phyloP scores from a whole-genome alignment of 2,113 vertebrate species.

The Microcebus ravelobensis region DNA sequence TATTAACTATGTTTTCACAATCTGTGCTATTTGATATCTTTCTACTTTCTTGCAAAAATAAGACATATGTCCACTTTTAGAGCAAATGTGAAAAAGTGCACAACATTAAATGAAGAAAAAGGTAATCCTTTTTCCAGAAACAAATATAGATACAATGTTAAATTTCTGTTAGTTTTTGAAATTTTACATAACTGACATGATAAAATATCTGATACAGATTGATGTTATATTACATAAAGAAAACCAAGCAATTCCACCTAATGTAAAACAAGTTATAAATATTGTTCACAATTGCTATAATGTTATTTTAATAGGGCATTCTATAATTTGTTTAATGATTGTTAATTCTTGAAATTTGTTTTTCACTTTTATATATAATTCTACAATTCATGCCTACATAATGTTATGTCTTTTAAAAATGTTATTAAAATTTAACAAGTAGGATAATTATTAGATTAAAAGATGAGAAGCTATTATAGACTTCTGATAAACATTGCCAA shows the following conservation, averaged over 20 bases:
- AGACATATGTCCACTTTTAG: neutral
- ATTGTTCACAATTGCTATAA: neutral
- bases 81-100: neutral
- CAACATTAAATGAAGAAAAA: neutral
- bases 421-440: neutral
- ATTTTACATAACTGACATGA: neutral
- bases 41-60: neutral
- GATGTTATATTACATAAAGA: neutral
- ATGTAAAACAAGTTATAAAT: neutral
- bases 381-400: neutral
- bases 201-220: neutral
- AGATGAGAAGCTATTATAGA: neutral
- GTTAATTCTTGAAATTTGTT: neutral
- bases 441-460: neutral
- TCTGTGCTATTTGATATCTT: neutral
- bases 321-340: neutral
- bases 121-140: neutral
- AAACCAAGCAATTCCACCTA: neutral
- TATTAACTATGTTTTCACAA: neutral
- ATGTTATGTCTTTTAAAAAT: neutral
- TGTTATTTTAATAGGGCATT: neutral
- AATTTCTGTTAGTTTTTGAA: neutral
- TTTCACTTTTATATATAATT: neutral
- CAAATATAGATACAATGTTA: neutral
- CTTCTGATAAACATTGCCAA: neutral